Percentiles rank a stretch among this genome's conserved stretches.
Evolutionary conservation across 2,888 invertebrate genomes (phyloP).

Genomic region (Nasonovia ribisnigri): DNA sequence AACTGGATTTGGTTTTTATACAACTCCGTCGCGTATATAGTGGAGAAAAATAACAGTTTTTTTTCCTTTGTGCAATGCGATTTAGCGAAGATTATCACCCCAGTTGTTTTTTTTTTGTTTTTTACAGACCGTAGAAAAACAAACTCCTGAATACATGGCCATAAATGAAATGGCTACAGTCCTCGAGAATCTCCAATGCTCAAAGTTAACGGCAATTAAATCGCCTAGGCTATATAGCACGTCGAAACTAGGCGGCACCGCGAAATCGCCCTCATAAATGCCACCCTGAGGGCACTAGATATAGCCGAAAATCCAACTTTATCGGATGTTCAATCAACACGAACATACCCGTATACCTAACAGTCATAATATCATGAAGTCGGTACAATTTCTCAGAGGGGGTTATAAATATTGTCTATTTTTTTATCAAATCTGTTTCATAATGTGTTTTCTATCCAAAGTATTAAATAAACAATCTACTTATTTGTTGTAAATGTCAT

Average conservation of each 20-base stretch:
- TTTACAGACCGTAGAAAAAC: conserved; percentile 39
- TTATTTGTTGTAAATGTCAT: neutral
- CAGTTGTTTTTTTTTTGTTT: conserved; percentile 28
- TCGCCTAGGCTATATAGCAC: neutral
- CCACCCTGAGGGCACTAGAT: neutral
- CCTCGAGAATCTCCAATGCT: neutral
- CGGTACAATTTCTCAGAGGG: neutral
- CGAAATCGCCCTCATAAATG: conserved; percentile 16
- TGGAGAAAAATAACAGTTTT: conserved; percentile 28
- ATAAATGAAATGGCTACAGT: conserved; percentile 27
- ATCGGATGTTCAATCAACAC: neutral
- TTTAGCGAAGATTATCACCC: conserved; percentile 60
- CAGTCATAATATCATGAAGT: neutral
- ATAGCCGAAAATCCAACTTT: neutral
- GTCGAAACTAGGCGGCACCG: neutral
- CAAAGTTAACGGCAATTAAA: conserved; percentile 42
- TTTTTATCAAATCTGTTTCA: neutral
- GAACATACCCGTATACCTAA: neutral
- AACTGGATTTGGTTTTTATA: conserved; percentile 63
- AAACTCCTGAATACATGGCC: neutral
- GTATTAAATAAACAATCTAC: neutral
- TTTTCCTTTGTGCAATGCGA: conserved; percentile 42
- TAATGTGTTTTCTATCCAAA: neutral
- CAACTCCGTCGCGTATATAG: neutral
- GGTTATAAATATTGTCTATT: neutral